These are phyloP conservation scores for Harpagifer antarcticus DNA, from an alignment of 2,797 vertebrate genomes.

Conservation along the genomic window DNA sequence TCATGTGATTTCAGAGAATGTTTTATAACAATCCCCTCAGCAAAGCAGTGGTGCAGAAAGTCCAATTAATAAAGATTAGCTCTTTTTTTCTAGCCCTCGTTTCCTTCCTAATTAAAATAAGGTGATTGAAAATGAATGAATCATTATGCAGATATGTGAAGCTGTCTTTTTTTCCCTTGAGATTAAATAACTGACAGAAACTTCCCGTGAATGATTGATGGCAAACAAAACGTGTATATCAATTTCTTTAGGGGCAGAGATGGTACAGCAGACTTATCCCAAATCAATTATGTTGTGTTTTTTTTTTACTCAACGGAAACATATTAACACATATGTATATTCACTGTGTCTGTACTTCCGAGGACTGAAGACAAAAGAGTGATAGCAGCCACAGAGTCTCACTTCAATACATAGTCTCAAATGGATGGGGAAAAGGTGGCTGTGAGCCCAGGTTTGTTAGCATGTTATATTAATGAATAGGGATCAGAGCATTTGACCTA, in stretches of 20 bases:
- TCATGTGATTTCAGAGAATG: slow-evolving; percentile 66
- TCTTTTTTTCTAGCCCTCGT: slow-evolving; percentile 60
- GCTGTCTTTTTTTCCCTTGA: not conserved
- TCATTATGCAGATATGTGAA: slow-evolving; percentile 34
- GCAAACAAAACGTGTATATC: not conserved
- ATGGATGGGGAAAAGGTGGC: slow-evolving; percentile 60
- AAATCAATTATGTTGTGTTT: not conserved
- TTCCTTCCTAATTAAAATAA: slow-evolving; percentile 78
- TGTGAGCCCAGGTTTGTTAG: slow-evolving; percentile 64
- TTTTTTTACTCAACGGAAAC: not conserved
- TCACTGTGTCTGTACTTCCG: slow-evolving; percentile 38
- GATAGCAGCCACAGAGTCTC: slow-evolving; percentile 61
- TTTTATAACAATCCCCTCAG: slow-evolving; percentile 73
- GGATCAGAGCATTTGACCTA: slow-evolving; percentile 47
- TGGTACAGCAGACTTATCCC: not conserved
- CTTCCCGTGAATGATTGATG: slow-evolving; percentile 13
- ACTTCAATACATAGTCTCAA: slow-evolving; percentile 69
- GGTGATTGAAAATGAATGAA: slow-evolving; percentile 62
- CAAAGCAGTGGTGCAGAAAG: slow-evolving; percentile 65
- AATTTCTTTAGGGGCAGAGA: not conserved
- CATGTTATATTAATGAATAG: slow-evolving; percentile 68
- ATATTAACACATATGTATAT: not conserved
- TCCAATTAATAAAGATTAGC: slow-evolving; percentile 80
- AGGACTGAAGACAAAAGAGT: slow-evolving; percentile 71
- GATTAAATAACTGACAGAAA: slow-evolving; percentile 9